A percentile compares a stretch with the other conserved stretches of the same genome.
These are phyloP conservation scores for Plodia interpunctella DNA, from an alignment of 1,140 invertebrate species.

Conservation along the genomic window DNA sequence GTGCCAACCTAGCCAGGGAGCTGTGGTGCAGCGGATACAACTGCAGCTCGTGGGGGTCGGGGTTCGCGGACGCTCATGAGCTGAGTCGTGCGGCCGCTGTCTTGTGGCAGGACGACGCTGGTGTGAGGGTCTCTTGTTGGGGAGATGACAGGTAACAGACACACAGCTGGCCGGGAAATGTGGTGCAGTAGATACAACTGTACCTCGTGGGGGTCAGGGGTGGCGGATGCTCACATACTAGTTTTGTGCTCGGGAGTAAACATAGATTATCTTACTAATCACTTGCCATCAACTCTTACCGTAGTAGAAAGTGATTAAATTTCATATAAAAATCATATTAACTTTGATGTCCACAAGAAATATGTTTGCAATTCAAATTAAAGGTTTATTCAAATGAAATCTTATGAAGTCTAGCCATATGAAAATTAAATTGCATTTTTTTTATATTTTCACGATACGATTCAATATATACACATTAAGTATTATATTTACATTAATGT, in stretches of 20 bases:
- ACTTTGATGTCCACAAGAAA: no score
- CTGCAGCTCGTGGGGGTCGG: slow-evolving; percentile 18
- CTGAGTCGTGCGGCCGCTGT: slow-evolving; percentile 26
- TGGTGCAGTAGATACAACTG: neutral
- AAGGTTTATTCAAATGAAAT: no score
- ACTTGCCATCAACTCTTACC: no score
- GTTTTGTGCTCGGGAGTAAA: slow-evolving; percentile 16
- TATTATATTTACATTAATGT: neutral
- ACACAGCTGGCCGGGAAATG: no score
- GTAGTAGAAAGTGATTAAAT: no score
- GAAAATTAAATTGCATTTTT: no score
- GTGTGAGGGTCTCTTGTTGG: slow-evolving; percentile 34
- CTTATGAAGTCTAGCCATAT: no score
- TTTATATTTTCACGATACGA: no score
- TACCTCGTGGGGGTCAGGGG: slow-evolving; percentile 18
- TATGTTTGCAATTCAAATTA: no score
- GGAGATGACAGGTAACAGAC: slow-evolving; percentile 19
- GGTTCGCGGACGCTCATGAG: slow-evolving; percentile 41
- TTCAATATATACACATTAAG: no score
- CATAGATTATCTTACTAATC: slow-evolving; percentile 26
- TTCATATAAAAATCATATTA: no score
- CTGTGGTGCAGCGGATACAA: slow-evolving; percentile 32
- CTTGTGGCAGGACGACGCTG: slow-evolving; percentile 29
- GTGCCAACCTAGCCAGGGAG: slow-evolving; percentile 33
- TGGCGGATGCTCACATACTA: slow-evolving; percentile 41